These are phyloP conservation scores for Steromphala cineraria DNA, from an alignment of 2,888 invertebrate genomes.

Conservation along the genomic window DNA sequence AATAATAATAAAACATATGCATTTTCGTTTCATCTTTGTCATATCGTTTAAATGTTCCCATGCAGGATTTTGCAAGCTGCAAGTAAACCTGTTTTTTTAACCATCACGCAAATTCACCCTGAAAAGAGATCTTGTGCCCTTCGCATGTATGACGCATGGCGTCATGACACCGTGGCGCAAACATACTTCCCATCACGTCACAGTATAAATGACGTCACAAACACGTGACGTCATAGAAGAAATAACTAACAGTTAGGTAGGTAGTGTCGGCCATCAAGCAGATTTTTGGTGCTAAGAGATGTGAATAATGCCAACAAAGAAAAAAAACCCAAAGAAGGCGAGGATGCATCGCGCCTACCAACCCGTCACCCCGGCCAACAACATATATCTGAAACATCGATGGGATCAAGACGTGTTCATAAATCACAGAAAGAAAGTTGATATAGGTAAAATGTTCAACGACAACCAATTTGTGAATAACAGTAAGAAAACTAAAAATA, in stretches of 20 bases:
- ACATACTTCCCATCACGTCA: too few relatives aligned
- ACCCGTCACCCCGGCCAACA: slow-evolving; percentile 60
- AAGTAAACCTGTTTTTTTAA: too few relatives aligned
- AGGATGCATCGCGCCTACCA: slow-evolving; percentile 63
- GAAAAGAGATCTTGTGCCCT: too few relatives aligned
- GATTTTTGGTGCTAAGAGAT: background rate
- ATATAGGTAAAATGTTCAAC: slow-evolving; percentile 35
- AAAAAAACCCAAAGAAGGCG: background rate
- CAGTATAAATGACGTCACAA: background rate
- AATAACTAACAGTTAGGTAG: background rate
- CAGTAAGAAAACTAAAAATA: too few relatives aligned
- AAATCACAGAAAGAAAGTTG: slow-evolving; percentile 58
- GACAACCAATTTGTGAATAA: too few relatives aligned
- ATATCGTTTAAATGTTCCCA: too few relatives aligned
- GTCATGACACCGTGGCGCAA: too few relatives aligned
- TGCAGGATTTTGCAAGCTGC: too few relatives aligned
- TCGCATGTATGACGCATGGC: too few relatives aligned
- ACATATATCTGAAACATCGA: slow-evolving; percentile 54
- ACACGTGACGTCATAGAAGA: background rate
- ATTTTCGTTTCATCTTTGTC: too few relatives aligned
- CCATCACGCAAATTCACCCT: too few relatives aligned
- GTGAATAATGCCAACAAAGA: background rate
- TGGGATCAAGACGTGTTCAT: slow-evolving; percentile 59
- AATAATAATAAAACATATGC: too few relatives aligned
- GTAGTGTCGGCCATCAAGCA: background rate